These are phyloP conservation scores for Setophaga kirtlandii DNA, from an alignment of 2,113 vertebrate genomes.

Conservation along the genomic window DNA sequence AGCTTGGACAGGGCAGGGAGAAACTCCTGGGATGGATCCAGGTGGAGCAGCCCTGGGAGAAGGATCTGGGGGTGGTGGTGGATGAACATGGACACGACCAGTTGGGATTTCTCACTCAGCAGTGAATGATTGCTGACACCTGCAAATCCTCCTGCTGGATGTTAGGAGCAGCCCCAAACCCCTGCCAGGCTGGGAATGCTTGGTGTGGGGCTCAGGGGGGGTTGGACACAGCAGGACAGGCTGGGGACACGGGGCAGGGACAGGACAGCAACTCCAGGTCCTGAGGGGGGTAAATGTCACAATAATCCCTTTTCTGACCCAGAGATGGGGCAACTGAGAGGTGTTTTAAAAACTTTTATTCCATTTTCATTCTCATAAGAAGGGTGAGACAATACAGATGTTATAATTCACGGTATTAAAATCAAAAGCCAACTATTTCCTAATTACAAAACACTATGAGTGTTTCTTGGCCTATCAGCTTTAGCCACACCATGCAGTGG, in stretches of 20 bases:
- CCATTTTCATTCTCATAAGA: neutral
- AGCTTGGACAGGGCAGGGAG: rapidly evolving
- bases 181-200: neutral
- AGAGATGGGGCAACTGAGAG: neutral
- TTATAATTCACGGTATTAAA: rapidly evolving
- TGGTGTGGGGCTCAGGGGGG: neutral
- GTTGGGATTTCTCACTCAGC: neutral
- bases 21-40: too few relatives aligned
- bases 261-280: neutral
- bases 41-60: too few relatives aligned
- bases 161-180: neutral
- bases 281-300: neutral
- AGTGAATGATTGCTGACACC: neutral
- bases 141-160: neutral
- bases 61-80: too few relatives aligned
- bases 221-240: neutral
- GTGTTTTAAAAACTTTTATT: neutral
- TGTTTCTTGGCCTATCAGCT: neutral
- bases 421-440: neutral
- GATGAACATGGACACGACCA: too few relatives aligned
- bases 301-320: neutral
- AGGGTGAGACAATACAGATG: neutral
- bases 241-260: neutral
- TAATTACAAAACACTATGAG: neutral
- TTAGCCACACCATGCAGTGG: neutral